These are phyloP conservation scores for Tetheella fluctuosa DNA, from an alignment of 2,888 invertebrate genomes.

Conservation along the genomic window DNA sequence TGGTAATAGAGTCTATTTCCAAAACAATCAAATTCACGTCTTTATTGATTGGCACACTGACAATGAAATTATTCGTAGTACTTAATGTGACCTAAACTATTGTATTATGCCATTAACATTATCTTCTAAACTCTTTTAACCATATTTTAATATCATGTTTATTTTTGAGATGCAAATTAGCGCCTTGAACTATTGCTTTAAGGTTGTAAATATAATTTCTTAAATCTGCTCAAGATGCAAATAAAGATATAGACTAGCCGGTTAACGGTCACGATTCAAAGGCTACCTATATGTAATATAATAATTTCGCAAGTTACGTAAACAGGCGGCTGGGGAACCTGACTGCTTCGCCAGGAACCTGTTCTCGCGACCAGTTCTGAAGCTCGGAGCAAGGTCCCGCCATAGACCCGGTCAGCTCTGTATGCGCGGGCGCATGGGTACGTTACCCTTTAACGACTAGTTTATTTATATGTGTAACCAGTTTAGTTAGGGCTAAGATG, in stretches of 20 bases:
- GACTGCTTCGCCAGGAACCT: constrained; percentile 48
- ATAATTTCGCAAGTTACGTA: constrained; percentile 62
- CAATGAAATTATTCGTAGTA: background rate
- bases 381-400: constrained; percentile 72
- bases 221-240: background rate
- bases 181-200: too few relatives aligned
- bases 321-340: constrained; percentile 52
- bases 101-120: too few relatives aligned
- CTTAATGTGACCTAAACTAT: background rate
- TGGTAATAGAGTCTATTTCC: background rate
- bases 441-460: constrained; percentile 54
- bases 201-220: too few relatives aligned
- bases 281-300: constrained; percentile 37
- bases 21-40: background rate
- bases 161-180: too few relatives aligned
- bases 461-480: constrained; percentile 41
- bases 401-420: constrained; percentile 52
- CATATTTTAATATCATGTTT: too few relatives aligned
- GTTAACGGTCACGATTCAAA: background rate
- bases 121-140: too few relatives aligned
- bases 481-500: background rate
- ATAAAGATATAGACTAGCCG: background rate
- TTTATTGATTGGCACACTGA: background rate
- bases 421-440: constrained; percentile 36
- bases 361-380: constrained; percentile 63